Evolutionary conservation across 2,888 invertebrate genomes (phyloP).

Genomic region (Augiades crinisus): DNA sequence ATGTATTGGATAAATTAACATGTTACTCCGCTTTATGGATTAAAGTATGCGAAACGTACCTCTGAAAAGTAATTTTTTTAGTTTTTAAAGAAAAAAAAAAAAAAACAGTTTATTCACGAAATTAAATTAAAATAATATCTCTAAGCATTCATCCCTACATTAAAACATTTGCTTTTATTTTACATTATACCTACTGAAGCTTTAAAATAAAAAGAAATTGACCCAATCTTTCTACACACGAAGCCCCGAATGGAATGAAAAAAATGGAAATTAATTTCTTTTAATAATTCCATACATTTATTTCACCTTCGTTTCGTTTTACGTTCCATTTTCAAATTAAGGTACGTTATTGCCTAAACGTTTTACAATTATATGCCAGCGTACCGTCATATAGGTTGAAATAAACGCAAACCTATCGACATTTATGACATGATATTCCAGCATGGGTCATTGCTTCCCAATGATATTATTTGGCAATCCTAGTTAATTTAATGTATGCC

Average conservation of each 20-base stretch:
- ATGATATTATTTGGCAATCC: constrained; percentile 26
- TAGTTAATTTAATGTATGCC: constrained; percentile 25
- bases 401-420: constrained; percentile 14
- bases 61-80: too few relatives aligned
- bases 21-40: too few relatives aligned
- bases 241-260: background rate
- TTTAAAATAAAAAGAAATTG: background rate
- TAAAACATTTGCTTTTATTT: too few relatives aligned
- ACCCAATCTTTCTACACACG: background rate
- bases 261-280: background rate
- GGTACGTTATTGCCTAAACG: background rate
- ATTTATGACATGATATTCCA: constrained; percentile 21
- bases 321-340: background rate
- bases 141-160: too few relatives aligned
- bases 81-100: constrained; percentile 13
- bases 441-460: constrained; percentile 20
- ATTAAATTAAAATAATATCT: constrained; percentile 10
- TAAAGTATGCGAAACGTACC: too few relatives aligned
- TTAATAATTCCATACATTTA: too few relatives aligned
- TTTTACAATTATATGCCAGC: background rate
- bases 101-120: too few relatives aligned
- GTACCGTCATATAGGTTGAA: constrained; percentile 5
- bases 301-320: too few relatives aligned
- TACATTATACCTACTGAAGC: too few relatives aligned
- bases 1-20: too few relatives aligned